phyloP scores from a whole-genome alignment of 2,113 vertebrate species.

The Sapayoa aenigma region DNA sequence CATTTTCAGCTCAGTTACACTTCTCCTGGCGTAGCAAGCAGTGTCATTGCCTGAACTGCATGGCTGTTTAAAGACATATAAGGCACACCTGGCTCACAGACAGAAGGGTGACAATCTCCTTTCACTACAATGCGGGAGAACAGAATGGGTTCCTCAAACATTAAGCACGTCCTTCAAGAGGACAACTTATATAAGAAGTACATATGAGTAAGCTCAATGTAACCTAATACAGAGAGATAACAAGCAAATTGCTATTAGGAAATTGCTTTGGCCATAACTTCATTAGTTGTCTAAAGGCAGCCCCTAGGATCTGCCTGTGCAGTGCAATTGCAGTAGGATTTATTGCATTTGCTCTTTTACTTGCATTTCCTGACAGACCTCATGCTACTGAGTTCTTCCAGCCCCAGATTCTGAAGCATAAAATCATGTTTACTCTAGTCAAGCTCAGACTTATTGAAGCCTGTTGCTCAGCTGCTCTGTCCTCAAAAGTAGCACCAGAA shows the following conservation, averaged over 20 bases:
- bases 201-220: background rate
- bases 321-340: background rate
- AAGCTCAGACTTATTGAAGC: background rate
- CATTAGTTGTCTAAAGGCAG: background rate
- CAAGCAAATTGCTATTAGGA: background rate
- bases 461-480: background rate
- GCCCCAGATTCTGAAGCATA: background rate
- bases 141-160: background rate
- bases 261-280: background rate
- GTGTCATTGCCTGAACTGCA: background rate
- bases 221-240: background rate
- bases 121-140: background rate
- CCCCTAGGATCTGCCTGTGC: background rate
- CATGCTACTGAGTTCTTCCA: background rate
- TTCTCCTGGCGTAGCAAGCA: background rate
- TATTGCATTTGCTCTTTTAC: background rate
- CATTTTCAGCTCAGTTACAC: accelerated
- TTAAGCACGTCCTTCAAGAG: background rate
- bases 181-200: background rate
- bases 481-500: background rate
- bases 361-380: background rate
- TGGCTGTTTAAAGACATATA: background rate
- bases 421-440: background rate
- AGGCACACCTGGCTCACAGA: accelerated
- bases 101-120: background rate